Conservation (phyloP, 1,140 invertebrate species). For the Apocrypta bakeri region DNA sequence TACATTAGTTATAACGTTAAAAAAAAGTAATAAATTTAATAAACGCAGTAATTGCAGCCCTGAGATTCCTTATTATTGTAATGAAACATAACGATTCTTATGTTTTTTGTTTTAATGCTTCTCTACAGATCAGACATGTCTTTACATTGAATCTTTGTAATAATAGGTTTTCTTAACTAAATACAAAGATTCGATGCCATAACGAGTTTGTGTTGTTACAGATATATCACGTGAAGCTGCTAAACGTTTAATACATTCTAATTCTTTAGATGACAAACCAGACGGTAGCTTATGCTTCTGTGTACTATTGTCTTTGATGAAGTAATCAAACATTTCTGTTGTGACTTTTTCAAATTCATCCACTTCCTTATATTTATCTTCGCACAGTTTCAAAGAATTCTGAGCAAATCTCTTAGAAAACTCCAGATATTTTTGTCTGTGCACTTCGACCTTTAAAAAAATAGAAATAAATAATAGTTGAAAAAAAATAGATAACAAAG, state of each 20-base stretch:
- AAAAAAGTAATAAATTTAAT: too few relatives aligned
- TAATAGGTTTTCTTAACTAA: conserved; percentile 34
- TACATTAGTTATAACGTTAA: too few relatives aligned
- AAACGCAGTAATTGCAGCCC: background rate
- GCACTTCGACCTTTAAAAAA: conserved; percentile 35
- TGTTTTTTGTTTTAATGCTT: too few relatives aligned
- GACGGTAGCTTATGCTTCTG: conserved; percentile 33
- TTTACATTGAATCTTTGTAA: conserved; percentile 13
- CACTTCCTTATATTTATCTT: background rate
- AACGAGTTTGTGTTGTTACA: conserved; percentile 18
- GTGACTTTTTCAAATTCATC: conserved; percentile 38
- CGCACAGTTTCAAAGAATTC: conserved; percentile 44
- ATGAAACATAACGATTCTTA: too few relatives aligned
- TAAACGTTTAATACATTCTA: conserved; percentile 28
- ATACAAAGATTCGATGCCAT: conserved; percentile 20
- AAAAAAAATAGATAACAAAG: background rate
- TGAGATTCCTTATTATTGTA: background rate
- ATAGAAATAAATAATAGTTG: conserved; percentile 20
- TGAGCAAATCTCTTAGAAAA: conserved; percentile 39
- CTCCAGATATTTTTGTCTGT: conserved; percentile 26
- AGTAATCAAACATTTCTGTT: conserved; percentile 33
- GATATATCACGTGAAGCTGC: conserved; percentile 35
- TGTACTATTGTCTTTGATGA: conserved; percentile 25
- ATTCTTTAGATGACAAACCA: conserved; percentile 41
- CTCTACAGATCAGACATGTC: background rate